Conservation (phyloP, 2,888 invertebrate genomes). For the Nematopogon swammerdamellus region DNA sequence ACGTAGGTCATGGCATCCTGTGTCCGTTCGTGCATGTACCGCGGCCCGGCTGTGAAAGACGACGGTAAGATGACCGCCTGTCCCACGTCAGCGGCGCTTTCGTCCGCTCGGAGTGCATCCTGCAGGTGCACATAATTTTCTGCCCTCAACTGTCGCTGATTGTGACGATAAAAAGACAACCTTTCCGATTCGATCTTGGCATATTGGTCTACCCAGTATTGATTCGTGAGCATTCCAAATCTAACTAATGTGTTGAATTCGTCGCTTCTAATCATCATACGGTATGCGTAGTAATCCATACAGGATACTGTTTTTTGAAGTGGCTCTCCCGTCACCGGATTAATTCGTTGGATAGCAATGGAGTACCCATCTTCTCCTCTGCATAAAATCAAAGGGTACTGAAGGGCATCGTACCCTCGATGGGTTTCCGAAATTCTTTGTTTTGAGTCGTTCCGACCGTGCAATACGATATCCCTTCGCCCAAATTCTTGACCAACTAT, state of each 20-base stretch:
- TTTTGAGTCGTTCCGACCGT: constrained; percentile 14
- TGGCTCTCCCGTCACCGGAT: no score
- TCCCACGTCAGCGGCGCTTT: constrained; percentile 7
- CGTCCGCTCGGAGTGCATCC: constrained; percentile 5
- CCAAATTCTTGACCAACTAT: constrained; percentile 16
- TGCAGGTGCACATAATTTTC: constrained; percentile 8
- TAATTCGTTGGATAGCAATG: no score
- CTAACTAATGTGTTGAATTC: constrained; percentile 11
- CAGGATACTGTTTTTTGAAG: constrained; percentile 8
- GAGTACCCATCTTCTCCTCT: no score
- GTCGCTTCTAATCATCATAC: constrained; percentile 7
- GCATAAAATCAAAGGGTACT: constrained; percentile 14
- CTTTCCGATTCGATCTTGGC: constrained; percentile 12
- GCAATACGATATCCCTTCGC: constrained; percentile 17
- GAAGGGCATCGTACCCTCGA: no score
- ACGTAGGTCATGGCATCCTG: constrained; percentile 17
- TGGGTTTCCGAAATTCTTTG: constrained; percentile 17
- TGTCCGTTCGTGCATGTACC: constrained; percentile 18
- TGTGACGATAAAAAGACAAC: constrained; percentile 5
- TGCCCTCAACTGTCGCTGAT: constrained; percentile 6
- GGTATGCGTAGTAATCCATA: constrained; percentile 8
- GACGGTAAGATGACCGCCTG: constrained; percentile 12
- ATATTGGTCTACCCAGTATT: no score
- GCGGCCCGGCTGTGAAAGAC: constrained; percentile 15
- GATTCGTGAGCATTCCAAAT: constrained; percentile 18